Evolutionary conservation across 1,140 invertebrate genomes (phyloP).

Genomic region (Holcopasites calliopsidis): DNA sequence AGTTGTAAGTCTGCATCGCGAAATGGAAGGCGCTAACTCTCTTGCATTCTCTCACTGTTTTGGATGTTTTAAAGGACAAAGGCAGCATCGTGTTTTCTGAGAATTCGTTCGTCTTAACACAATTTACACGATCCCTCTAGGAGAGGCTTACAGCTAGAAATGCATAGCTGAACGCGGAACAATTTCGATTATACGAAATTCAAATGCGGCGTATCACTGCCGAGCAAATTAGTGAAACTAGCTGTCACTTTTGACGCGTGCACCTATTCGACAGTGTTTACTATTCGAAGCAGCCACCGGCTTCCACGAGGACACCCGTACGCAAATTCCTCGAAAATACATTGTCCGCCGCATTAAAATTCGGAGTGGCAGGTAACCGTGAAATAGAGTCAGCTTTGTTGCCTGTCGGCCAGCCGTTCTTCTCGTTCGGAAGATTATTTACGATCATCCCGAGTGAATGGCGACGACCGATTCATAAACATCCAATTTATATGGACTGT

Average conservation of each 20-base stretch:
- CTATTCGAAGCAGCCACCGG: not conserved
- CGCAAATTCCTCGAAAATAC: not conserved
- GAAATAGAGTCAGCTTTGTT: constrained; percentile 52
- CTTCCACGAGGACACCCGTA: not conserved
- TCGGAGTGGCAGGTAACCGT: constrained; percentile 3
- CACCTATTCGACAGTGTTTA: not conserved
- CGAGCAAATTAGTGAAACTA: constrained; percentile 6
- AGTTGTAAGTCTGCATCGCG: too few species aligned
- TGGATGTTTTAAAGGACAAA: too few species aligned
- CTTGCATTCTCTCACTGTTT: too few species aligned
- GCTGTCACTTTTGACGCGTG: constrained; percentile 2
- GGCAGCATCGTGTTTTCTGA: too few species aligned
- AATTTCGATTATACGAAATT: constrained; percentile 9
- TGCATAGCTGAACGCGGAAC: not conserved
- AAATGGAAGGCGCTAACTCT: too few species aligned
- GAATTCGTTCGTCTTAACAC: too few species aligned
- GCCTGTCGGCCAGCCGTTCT: constrained; percentile 5
- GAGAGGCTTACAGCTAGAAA: too few species aligned
- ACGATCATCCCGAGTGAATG: constrained; percentile 56
- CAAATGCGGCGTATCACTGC: not conserved
- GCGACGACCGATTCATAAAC: constrained; percentile 66
- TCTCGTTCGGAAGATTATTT: constrained; percentile 68
- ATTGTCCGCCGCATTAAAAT: not conserved
- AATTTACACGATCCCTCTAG: too few species aligned
- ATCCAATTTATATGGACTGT: constrained; percentile 67